phyloP scores from a whole-genome alignment of 2,797 vertebrate genomes.

The Percopsis omiscomaycus region DNA sequence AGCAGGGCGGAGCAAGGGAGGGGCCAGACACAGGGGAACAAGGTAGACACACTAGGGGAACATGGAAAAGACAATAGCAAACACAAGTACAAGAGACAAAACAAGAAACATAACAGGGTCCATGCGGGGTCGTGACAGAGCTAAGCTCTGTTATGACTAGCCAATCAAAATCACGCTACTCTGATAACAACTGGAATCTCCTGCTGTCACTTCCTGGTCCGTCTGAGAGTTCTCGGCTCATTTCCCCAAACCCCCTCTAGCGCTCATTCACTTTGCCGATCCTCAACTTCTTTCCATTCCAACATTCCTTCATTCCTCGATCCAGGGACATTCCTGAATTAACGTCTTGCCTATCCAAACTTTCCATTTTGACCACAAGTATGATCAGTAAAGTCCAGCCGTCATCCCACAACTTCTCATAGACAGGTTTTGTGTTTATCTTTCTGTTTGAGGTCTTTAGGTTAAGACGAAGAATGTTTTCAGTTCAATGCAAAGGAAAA shows the following conservation, averaged over 20 bases:
- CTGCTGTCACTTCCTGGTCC: constrained; percentile 42
- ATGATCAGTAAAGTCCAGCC: constrained; percentile 2
- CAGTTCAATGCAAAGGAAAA: constrained; percentile 6
- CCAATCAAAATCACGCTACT: constrained; percentile 24
- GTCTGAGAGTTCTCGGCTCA: constrained; percentile 35
- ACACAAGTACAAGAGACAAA: too few species aligned
- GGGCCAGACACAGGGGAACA: too few species aligned
- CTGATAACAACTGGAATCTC: constrained; percentile 56
- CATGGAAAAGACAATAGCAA: too few species aligned
- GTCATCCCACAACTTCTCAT: not conserved
- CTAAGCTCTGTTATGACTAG: constrained; percentile 34
- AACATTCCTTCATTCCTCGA: constrained; percentile 25
- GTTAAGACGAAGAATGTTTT: constrained; percentile 3
- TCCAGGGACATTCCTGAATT: constrained; percentile 19
- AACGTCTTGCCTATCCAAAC: constrained; percentile 16
- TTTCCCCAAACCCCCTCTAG: constrained; percentile 9
- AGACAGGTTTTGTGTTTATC: constrained; percentile 10
- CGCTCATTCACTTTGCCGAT: constrained; percentile 7
- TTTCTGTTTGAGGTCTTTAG: not conserved
- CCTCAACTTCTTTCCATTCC: constrained; percentile 30
- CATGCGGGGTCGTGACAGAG: not conserved
- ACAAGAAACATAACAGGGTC: too few species aligned
- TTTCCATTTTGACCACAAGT: constrained; percentile 9
- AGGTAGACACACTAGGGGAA: too few species aligned
- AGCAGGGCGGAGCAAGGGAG: too few species aligned